Base-by-base conservation (phyloP, 2,888 invertebrate species). In the Scaptomyza flava region DNA sequence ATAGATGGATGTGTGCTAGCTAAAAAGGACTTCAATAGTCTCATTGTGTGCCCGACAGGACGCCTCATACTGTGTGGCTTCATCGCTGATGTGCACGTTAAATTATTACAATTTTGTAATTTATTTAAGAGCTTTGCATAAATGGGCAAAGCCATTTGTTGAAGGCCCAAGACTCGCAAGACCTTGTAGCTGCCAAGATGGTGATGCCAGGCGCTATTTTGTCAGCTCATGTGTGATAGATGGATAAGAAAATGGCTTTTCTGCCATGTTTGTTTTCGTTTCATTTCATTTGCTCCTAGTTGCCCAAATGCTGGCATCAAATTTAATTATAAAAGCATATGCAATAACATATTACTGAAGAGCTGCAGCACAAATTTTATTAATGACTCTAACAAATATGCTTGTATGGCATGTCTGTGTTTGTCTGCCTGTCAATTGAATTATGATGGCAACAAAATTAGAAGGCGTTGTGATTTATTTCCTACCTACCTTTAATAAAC, bases 81-180 rank as follows among this genome's bases (percentile, higher is more conserved):
- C 68, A 60, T 58, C 59, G 68, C 66, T 72, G 71, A 62, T 68
- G 73, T 48, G 69, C 62, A 72, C 75, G 75, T 59, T 72, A 77
- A 83, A 89, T 87, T 88, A 89, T 89, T 79, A 87, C 84, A 87
- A 87, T 87, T 89, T 89, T 78, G 85, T 77, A 85, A 89, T 89
- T 87, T 89, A 89, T 89, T 87, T 82, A 80, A 77, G 75, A 82
- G 85, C 86, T 82, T 75, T 81, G 81, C 78, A 87, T 87, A 88
- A 85, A 89, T 83, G 85, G 73, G 72, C 75, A 61, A 46, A 81
- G 72, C 62, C 83, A 77, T 87, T 84, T 81, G 61, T 69, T 66
- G 50, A 41, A 17, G 50, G 23, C 52, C 46, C 27, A 23, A 11
- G n/a, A 20, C 66, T 6, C 47, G n/a, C 30, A 11, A n/a, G 34